Evolutionary conservation across 2,888 invertebrate species (phyloP).

Genomic region (Dicycla oo): DNA sequence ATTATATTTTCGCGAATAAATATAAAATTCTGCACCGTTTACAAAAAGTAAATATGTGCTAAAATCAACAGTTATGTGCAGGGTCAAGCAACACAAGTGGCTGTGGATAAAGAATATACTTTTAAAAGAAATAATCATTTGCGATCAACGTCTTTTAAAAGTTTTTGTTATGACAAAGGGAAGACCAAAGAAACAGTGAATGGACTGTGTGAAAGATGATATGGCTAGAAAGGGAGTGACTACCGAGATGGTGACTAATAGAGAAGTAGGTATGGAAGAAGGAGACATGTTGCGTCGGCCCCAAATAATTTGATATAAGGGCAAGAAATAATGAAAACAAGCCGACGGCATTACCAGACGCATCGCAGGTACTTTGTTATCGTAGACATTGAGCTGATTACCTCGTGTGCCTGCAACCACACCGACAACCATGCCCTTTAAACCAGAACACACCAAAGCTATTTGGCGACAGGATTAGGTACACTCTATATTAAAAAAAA

Average conservation of each 20-base stretch:
- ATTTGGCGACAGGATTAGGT: not conserved
- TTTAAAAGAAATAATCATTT: not conserved
- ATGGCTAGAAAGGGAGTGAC: not conserved
- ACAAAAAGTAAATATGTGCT: slow-evolving; percentile 23
- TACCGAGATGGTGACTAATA: not conserved
- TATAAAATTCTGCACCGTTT: slow-evolving; percentile 49
- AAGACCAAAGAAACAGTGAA: not conserved
- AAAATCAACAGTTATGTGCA: slow-evolving; percentile 23
- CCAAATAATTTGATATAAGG: not conserved
- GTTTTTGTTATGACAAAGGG: not conserved
- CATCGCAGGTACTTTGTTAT: not conserved
- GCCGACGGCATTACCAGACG: not conserved
- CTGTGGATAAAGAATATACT: not conserved
- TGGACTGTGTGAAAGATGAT: not conserved
- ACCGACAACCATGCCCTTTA: not conserved
- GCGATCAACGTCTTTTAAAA: not conserved
- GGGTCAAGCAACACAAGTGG: slow-evolving; percentile 18
- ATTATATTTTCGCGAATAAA: slow-evolving; percentile 35
- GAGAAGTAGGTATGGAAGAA: not conserved
- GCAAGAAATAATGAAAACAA: too few species aligned
- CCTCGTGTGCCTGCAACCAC: not conserved
- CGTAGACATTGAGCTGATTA: not conserved
- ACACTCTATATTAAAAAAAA: too few species aligned
- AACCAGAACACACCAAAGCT: not conserved
- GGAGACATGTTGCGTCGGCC: not conserved